Evolutionary conservation across 2,888 invertebrate species (phyloP).

Genomic region (Deroplatys truncata): DNA sequence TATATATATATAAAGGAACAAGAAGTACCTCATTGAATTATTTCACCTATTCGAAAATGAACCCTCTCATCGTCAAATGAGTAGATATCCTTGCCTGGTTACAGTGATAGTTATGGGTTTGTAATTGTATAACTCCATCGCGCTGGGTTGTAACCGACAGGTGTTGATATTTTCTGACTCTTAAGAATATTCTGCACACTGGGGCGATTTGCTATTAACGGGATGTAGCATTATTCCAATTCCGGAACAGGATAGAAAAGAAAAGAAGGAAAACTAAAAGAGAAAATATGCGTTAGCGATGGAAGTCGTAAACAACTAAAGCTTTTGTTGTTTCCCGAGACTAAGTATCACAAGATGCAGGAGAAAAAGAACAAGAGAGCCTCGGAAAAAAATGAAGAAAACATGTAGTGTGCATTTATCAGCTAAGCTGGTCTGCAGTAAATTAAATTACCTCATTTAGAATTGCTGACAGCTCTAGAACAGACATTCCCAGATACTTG

Average conservation of each 20-base stretch:
- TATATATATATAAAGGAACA: no score
- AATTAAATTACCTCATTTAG: not conserved
- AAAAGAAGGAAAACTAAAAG: not conserved
- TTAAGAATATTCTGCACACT: no score
- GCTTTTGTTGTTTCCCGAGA: not conserved
- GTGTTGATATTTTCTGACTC: no score
- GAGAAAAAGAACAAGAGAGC: not conserved
- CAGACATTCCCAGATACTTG: not conserved
- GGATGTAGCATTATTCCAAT: not conserved
- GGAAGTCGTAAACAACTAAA: not conserved
- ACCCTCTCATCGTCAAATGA: no score
- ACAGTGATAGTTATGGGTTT: no score
- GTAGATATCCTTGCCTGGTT: no score
- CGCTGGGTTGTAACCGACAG: no score
- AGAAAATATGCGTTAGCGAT: not conserved
- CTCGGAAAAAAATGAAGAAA: not conserved
- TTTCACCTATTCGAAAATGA: no score
- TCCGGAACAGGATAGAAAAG: not conserved
- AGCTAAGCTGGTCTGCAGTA: not conserved
- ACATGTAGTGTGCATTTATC: not conserved
- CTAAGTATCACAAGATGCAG: not conserved
- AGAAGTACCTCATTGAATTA: no score
- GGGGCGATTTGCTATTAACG: not conserved
- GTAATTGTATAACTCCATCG: no score
- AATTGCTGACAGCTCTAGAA: not conserved